These are phyloP conservation scores for Luidia sarsii DNA, from an alignment of 53 echinoderm and acorn worm genomes.

Conservation along the genomic window DNA sequence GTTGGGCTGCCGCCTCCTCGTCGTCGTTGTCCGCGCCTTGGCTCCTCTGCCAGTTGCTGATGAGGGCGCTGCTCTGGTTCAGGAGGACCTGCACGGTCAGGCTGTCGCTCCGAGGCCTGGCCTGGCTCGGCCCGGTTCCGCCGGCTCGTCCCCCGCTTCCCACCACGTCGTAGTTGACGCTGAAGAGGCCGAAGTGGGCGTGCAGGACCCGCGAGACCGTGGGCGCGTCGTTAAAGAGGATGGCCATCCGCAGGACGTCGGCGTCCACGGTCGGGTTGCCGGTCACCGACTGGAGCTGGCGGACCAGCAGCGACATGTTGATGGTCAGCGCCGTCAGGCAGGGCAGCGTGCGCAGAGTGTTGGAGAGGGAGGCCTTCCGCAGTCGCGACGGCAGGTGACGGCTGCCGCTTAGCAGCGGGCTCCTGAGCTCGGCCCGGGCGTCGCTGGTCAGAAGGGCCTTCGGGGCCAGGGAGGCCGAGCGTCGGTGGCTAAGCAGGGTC, in stretches of 20 bases:
- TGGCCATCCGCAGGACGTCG: conserved; percentile 68
- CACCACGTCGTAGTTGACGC: conserved; percentile 49
- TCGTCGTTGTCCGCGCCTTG: no score
- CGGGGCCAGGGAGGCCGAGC: conserved; percentile 38
- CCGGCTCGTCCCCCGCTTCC: not conserved
- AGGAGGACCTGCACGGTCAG: conserved; percentile 76
- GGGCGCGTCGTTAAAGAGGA: conserved; percentile 76
- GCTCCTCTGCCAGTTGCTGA: conserved; percentile 71
- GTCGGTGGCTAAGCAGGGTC: conserved; percentile 48
- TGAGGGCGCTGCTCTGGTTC: conserved; percentile 78
- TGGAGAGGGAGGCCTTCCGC: conserved; percentile 50
- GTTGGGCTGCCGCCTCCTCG: conserved; percentile 29
- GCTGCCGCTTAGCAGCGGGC: conserved; percentile 30
- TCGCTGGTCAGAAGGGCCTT: conserved; percentile 38
- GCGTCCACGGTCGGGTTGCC: conserved; percentile 66
- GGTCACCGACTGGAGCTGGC: conserved; percentile 70
- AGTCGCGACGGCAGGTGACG: conserved; percentile 41
- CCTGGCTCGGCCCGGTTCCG: conserved; percentile 16
- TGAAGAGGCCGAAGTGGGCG: conserved; percentile 52
- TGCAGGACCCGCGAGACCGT: conserved; percentile 78
- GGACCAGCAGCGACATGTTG: conserved; percentile 86
- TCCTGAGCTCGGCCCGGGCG: conserved; percentile 21
- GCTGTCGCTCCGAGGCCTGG: conserved; percentile 72
- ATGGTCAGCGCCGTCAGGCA: conserved; percentile 81
- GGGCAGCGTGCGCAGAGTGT: conserved; percentile 76